Evolutionary conservation across 2,797 vertebrate genomes (phyloP).

Genomic region (Hipposideros larvatus): DNA sequence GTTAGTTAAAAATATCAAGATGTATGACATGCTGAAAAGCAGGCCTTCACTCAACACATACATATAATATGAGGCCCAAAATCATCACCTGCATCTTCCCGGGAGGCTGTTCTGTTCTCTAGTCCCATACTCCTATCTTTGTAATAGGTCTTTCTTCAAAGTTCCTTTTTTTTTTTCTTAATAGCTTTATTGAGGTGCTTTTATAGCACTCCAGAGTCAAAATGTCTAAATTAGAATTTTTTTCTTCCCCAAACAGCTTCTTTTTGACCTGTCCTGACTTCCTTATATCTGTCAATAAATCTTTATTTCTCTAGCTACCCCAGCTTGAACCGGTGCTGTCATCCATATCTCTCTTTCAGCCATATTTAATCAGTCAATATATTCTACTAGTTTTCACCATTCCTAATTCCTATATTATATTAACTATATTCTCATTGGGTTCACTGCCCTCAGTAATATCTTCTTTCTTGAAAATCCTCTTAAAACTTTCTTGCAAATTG

Average conservation of each 20-base stretch:
- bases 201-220: neutral
- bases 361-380: neutral
- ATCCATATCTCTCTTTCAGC: neutral
- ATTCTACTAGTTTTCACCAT: neutral
- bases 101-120: neutral
- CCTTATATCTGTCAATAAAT: neutral
- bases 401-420: neutral
- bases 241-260: neutral
- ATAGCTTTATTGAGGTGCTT: neutral
- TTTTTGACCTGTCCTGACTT: neutral
- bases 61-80: neutral
- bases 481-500: neutral
- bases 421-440: neutral
- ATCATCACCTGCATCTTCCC: neutral
- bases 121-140: neutral
- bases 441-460: neutral
- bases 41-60: neutral
- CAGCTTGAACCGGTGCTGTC: neutral
- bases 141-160: neutral
- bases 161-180: neutral
- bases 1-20: conserved; percentile 13
- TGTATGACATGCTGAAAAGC: conserved; percentile 11
- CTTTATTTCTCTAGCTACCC: neutral
- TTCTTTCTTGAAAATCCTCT: neutral
- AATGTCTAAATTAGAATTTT: neutral